phyloP scores from a whole-genome alignment of 2,113 vertebrate genomes.

The Sinocyclocheilus rhinocerous region DNA sequence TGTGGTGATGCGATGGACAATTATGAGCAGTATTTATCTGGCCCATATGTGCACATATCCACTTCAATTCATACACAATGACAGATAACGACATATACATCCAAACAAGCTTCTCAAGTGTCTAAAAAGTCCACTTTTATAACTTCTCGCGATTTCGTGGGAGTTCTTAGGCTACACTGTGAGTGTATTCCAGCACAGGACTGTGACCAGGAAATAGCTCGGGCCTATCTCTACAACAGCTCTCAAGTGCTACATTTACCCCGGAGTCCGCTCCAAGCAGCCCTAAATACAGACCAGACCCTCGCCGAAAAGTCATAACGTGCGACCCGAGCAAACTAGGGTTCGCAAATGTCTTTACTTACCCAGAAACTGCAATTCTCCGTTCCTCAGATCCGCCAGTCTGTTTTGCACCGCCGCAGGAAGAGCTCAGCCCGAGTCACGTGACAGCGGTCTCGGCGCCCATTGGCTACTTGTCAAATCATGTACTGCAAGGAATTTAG shows the following conservation, averaged over 20 bases:
- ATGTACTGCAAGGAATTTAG: constrained; percentile 39
- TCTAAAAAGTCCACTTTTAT: constrained; percentile 44
- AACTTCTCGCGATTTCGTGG: constrained; percentile 46
- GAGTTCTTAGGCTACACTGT: background rate
- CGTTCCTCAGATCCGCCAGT: constrained; percentile 52
- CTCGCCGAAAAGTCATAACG: background rate
- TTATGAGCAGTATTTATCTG: background rate
- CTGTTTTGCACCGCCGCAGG: constrained; percentile 60
- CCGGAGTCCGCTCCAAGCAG: background rate
- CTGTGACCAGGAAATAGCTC: constrained; percentile 60
- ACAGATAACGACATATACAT: background rate
- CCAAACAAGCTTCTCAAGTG: background rate
- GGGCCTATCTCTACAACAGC: constrained; percentile 55
- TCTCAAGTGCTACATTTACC: constrained; percentile 29
- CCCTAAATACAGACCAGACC: background rate
- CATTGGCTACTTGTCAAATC: constrained; percentile 59
- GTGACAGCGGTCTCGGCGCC: constrained; percentile 50
- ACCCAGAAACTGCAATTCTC: constrained; percentile 58
- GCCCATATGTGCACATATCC: background rate
- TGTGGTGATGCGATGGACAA: constrained; percentile 47
- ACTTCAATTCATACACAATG: background rate
- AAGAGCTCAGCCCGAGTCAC: constrained; percentile 57
- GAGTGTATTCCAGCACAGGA: constrained; percentile 38
- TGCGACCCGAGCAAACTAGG: background rate
- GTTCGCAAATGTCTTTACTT: constrained; percentile 40